Evolutionary conservation across 2,113 vertebrate genomes (phyloP), one percentile per base, ranked within the genome.

Genomic region (Opisthocomus hoazin): DNA sequence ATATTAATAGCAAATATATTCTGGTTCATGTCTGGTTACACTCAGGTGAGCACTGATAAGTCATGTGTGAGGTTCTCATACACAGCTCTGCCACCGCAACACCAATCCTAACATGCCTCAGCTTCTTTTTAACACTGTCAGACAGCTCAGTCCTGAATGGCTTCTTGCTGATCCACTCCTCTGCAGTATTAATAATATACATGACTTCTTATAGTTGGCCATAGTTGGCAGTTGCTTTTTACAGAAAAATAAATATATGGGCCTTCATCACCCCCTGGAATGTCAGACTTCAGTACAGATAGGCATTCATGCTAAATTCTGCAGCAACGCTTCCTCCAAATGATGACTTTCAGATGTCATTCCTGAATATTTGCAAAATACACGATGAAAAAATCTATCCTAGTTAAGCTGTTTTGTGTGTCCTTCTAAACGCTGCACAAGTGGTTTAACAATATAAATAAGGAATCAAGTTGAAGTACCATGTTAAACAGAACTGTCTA

Each of bases 1-100:
- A 63, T 93, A 93, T 86, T 86, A 94, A 93, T 90, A 89, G 88
- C 60, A 87, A 90, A 89, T 90, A 89, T 60, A 86, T 92, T 93
- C 92, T 92, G 88, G 57, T 81, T 96, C 60, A 68, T 87, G 90
- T 93, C 95, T 94, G 56, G 84, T 79, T 95, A 83, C 91, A 94
- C 93, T 96, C 90, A 87, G 83, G 68, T 93, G 86, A 95, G 64
- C 61, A 61, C 45, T 86, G 87, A 88, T 95, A 96, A 96, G 71
- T 90, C 85, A 37, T 51, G 60, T 75, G 90, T 81, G 85, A 94
- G 27, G 64, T 80, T 96, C 85, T 84, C 73, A 88, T 43, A 75
- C 27, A 20, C n/a, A 71, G 79, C 17, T 89, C 64, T 89, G 64
- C 73, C 76, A 48, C 79, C 74, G 73, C 73, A 93, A 53, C 79